phyloP scores from a whole-genome alignment of 2,888 invertebrate genomes.

The Pyrrhosoma nymphula region DNA sequence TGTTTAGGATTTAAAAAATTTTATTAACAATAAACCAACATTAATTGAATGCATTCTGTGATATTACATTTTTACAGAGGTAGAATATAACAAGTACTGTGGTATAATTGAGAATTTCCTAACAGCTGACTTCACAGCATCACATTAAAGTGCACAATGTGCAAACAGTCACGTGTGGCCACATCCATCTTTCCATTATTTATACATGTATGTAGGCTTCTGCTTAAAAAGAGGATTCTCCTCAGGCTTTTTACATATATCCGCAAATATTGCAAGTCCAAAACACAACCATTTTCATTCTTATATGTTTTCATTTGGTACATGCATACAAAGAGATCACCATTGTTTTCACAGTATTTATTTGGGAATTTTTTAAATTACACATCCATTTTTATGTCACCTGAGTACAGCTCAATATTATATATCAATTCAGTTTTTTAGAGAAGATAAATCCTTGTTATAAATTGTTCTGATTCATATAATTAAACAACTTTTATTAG shows the following conservation, averaged over 20 bases:
- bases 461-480: slow-evolving; percentile 15
- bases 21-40: slow-evolving; percentile 64
- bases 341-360: neutral
- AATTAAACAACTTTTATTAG: slow-evolving; percentile 12
- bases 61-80: slow-evolving; percentile 62
- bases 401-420: slow-evolving; percentile 11
- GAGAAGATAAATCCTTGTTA: neutral
- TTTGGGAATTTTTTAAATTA: neutral
- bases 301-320: neutral
- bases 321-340: slow-evolving; percentile 26
- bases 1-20: slow-evolving; percentile 23
- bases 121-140: slow-evolving; percentile 28
- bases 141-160: slow-evolving; percentile 57
- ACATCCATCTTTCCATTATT: neutral
- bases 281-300: slow-evolving; percentile 35
- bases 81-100: slow-evolving; percentile 64
- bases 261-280: neutral
- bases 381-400: neutral
- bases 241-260: neutral
- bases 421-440: neutral
- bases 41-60: slow-evolving; percentile 56
- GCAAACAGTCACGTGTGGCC: slow-evolving; percentile 49
- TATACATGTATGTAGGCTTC: slow-evolving; percentile 19
- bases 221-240: slow-evolving; percentile 43
- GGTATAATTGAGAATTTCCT: slow-evolving; percentile 45